Evolutionary conservation across 2,888 invertebrate genomes (phyloP), one percentile per base, ranked within the genome.

Genomic region (Pseudococcus longispinus): DNA sequence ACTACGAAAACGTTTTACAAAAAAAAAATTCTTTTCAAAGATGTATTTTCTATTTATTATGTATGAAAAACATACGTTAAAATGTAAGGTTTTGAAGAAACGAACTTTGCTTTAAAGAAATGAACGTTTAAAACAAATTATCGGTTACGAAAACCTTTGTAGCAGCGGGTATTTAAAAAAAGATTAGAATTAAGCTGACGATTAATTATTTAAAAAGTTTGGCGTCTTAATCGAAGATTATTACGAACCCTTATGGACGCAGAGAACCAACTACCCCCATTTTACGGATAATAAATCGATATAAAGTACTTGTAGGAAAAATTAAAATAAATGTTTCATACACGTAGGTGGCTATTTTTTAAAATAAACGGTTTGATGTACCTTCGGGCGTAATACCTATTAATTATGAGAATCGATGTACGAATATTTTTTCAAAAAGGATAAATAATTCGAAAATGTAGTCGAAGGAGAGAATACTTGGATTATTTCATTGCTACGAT

Each of bases 91-190:
- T 77, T 70, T 29, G 29, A 70, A 70, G 70, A 70, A 65, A 70
- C 70, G 70, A 70, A 70, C 70, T 70, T 70, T 29, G 70, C 70
- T 70, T 77, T 20, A 77, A 77, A 77, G 77, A 77, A n/a, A 77
- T 42, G 77, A 77, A 77, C 77, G 77, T 77, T 77, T 77, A 77
- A 77, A 77, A 77, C 77, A 77, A 77, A 77, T 77, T 77, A 77
- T 77, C 77, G 42, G 77, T 77, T 77, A 77, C 77, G 42, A 77
- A 77, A 77, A 77, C 77, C 77, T 77, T 77, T 77, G 77, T 42
- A 77, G 77, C 42, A 9, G 77, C 37, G 9, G 77, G 77, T 77
- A 77, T 77, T 77, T 77, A 77, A 77, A 77, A 74, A 77, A 77
- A 42, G 77, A 77, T 77, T 77, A 42, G 77, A 77, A 77, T 77